These are phyloP conservation scores for Lycodopsis pacificus DNA, from an alignment of 2,797 vertebrate species.

Conservation along the genomic window DNA sequence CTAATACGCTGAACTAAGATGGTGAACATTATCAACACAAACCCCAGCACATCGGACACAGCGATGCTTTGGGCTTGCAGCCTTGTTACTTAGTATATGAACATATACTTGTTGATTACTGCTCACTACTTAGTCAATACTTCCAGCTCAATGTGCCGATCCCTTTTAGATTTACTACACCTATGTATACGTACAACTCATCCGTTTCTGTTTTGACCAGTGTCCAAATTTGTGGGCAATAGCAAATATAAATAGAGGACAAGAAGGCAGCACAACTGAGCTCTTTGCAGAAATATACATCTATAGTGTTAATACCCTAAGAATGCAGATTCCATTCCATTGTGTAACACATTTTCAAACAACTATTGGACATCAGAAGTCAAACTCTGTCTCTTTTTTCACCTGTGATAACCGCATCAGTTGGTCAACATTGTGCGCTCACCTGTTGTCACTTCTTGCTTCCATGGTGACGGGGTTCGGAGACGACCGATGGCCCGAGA, in stretches of 20 bases:
- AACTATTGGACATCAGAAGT: not conserved
- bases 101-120: too few species aligned
- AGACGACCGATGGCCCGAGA: constrained; percentile 93
- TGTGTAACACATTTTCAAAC: not conserved
- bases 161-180: too few species aligned
- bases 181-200: too few species aligned
- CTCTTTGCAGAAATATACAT: not conserved
- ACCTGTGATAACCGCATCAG: not conserved
- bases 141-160: too few species aligned
- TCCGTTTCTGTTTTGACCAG: too few species aligned
- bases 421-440: constrained; percentile 12
- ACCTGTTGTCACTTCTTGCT: constrained; percentile 96
- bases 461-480: constrained; percentile 98
- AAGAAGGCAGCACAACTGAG: not conserved
- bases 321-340: not conserved
- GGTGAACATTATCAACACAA: not conserved
- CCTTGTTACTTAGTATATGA: too few species aligned
- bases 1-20: not conserved
- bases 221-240: too few species aligned
- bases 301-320: not conserved
- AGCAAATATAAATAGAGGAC: too few species aligned
- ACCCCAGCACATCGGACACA: not conserved
- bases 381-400: not conserved
- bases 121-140: too few species aligned
- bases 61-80: too few species aligned